A percentile compares a stretch with the other conserved stretches of the same genome.
phyloP scores from a whole-genome alignment of 2,113 vertebrate genomes.

The Emydocephalus ijimae region DNA sequence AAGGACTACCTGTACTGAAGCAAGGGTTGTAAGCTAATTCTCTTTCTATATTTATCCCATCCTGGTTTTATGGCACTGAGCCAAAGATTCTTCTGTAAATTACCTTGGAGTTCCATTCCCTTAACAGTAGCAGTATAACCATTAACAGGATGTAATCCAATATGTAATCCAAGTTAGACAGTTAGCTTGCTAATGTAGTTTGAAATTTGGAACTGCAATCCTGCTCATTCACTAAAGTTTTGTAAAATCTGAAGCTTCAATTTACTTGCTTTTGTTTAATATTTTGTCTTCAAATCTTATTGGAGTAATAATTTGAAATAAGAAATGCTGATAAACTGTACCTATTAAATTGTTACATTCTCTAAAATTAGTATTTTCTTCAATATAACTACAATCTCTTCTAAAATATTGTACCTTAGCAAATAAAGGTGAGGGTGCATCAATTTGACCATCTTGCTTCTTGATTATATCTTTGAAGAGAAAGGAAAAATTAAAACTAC shows the following conservation, averaged over 20 bases:
- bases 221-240: not conserved
- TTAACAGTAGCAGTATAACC: not conserved
- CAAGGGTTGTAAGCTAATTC: not conserved
- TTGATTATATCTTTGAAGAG: constrained; percentile 85
- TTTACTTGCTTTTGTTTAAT: not conserved
- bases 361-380: constrained; percentile 16
- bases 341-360: not conserved
- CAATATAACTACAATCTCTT: constrained; percentile 39
- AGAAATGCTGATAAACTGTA: not conserved
- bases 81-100: not conserved
- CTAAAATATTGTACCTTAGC: constrained; percentile 80
- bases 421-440: constrained; percentile 89
- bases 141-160: not conserved
- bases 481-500: constrained; percentile 46
- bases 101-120: not conserved
- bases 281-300: not conserved
- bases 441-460: constrained; percentile 90
- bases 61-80: not conserved
- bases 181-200: not conserved
- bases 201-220: not conserved
- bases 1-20: not conserved
- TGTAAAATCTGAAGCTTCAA: not conserved
- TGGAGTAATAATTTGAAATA: not conserved
- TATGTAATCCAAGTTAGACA: not conserved
- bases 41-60: not conserved